Evolutionary conservation across 2,113 vertebrate species (phyloP).

Genomic region (Anoplopoma fimbria): DNA sequence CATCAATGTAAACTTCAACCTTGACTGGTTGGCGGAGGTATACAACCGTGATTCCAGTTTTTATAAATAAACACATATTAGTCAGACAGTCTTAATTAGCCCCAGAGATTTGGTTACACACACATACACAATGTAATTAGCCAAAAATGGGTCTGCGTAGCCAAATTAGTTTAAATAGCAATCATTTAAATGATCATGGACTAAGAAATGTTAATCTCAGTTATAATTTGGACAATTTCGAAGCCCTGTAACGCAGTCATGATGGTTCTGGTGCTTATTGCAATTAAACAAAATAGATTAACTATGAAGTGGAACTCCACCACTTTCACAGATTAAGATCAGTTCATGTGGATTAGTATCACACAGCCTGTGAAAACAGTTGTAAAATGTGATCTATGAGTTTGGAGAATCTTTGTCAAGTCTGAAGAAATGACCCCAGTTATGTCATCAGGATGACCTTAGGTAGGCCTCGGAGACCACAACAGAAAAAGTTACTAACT

Average conservation of each 20-base stretch:
- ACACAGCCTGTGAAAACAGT: neutral
- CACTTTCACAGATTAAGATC: neutral
- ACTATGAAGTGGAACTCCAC: slow-evolving; percentile 10
- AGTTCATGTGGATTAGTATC: neutral
- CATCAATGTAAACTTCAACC: too few relatives aligned
- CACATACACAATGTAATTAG: neutral
- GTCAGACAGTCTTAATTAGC: neutral
- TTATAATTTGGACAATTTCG: slow-evolving; percentile 11
- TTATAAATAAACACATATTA: neutral
- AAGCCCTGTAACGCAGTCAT: neutral
- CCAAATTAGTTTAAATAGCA: slow-evolving; percentile 10
- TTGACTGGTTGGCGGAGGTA: too few relatives aligned
- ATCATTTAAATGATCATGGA: slow-evolving; percentile 7
- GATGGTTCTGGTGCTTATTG: slow-evolving; percentile 2
- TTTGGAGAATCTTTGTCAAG: neutral
- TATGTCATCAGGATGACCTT: neutral
- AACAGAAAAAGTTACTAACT: neutral
- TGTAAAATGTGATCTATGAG: neutral
- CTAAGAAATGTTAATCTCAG: slow-evolving; percentile 21
- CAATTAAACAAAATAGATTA: slow-evolving; percentile 15
- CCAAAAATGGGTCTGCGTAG: neutral
- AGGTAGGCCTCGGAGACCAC: neutral
- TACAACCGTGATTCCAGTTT: neutral
- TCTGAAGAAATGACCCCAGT: neutral
- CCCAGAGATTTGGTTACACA: neutral